phyloP scores from a whole-genome alignment of 64 coral and sea anemone species.

The Exaiptasia diaphana region DNA sequence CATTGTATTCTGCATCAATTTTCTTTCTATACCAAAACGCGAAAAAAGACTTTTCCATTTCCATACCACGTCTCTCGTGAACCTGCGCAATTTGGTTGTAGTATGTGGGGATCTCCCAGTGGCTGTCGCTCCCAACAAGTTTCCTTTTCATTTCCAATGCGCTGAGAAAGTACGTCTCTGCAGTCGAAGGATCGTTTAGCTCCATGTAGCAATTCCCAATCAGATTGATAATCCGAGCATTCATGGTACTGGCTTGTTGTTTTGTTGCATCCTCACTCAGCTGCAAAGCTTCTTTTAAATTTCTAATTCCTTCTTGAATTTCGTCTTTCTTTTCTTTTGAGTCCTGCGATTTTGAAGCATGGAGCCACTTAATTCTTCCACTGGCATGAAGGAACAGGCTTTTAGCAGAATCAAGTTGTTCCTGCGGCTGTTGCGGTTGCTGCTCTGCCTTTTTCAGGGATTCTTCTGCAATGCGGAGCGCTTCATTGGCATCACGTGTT shows the following conservation, averaged over 20 bases:
- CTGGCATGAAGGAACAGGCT: neutral
- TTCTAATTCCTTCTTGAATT: neutral
- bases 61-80: slow-evolving; percentile 3
- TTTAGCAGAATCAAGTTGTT: neutral
- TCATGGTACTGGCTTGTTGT: neutral
- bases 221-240: neutral
- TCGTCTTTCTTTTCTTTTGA: neutral
- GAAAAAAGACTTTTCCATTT: slow-evolving; percentile 2
- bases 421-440: neutral
- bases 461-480: neutral
- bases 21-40: neutral
- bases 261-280: neutral
- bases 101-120: slow-evolving; percentile 29
- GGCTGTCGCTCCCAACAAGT: slow-evolving; percentile 17
- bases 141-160: neutral
- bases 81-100: slow-evolving; percentile 49
- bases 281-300: neutral
- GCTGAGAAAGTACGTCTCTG: neutral
- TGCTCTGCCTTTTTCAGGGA: neutral
- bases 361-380: neutral
- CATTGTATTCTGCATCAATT: neutral
- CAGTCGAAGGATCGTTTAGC: neutral
- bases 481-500: too few species aligned
- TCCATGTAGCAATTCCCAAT: neutral
- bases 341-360: neutral